Conservation (phyloP, 2,113 vertebrate species). For the Mugil cephalus region DNA sequence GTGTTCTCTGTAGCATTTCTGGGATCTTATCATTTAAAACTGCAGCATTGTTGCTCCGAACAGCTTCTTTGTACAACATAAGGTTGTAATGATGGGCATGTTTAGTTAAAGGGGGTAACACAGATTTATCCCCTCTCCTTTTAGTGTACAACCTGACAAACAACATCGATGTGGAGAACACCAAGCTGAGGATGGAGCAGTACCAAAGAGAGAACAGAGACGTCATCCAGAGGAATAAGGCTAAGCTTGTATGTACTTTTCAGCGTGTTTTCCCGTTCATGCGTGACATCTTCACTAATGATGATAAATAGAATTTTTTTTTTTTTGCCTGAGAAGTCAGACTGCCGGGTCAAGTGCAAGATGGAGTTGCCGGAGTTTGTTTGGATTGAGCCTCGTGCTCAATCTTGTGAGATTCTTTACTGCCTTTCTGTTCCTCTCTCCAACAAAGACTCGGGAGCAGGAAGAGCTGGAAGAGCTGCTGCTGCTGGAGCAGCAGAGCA, state of each 20-base stretch:
- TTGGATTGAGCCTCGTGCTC: background rate
- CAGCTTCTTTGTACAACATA: no score
- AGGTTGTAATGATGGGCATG: background rate
- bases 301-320: no score
- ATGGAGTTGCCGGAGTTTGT: background rate
- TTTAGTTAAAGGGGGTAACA: background rate
- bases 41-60: no score
- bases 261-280: background rate
- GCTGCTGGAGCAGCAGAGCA: conserved; percentile 90
- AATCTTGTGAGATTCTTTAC: background rate
- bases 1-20: no score
- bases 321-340: background rate
- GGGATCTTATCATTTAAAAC: no score
- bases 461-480: conserved; percentile 96
- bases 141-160: conserved; percentile 96
- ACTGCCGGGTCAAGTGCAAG: conserved; percentile 1
- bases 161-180: conserved; percentile 95
- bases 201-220: conserved; percentile 98
- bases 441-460: conserved; percentile 92
- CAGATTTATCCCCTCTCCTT: background rate
- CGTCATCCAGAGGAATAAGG: conserved; percentile 96
- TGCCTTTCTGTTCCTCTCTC: background rate
- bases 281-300: background rate
- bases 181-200: conserved; percentile 94
- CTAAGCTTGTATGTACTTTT: conserved; percentile 88